Conservation (phyloP, 2,113 vertebrate species). For the Oenanthe melanoleuca region DNA sequence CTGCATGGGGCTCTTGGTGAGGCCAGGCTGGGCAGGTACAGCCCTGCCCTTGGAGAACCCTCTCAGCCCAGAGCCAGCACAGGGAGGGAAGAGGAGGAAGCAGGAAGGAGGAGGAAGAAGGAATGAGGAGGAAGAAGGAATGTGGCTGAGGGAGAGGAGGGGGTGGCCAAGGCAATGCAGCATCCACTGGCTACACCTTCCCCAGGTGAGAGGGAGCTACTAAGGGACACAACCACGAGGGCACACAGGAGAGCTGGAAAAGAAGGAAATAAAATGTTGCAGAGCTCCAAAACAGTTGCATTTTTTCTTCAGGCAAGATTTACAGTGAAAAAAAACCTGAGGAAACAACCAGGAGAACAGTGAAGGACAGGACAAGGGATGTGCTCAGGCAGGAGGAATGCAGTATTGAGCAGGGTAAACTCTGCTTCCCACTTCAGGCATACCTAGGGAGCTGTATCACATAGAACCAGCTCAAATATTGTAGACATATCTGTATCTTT, state of each 20-base stretch:
- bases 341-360: background rate
- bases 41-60: background rate
- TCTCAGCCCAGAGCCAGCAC: background rate
- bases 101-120: background rate
- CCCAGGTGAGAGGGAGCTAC: too few species aligned
- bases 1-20: background rate
- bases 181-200: background rate
- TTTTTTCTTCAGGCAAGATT: background rate
- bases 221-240: background rate
- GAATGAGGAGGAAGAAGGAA: background rate
- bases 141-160: background rate
- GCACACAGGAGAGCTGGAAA: background rate
- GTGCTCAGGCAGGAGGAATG: background rate
- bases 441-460: accelerated
- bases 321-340: background rate
- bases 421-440: accelerated
- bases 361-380: background rate
- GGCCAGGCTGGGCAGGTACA: background rate
- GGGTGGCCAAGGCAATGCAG: background rate
- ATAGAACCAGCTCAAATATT: accelerated
- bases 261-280: too few species aligned
- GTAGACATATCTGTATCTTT: accelerated
- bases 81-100: background rate
- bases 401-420: background rate
- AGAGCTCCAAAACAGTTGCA: too few species aligned